Evolutionary conservation across 1,140 invertebrate species (phyloP).

Genomic region (Papilio helenus): DNA sequence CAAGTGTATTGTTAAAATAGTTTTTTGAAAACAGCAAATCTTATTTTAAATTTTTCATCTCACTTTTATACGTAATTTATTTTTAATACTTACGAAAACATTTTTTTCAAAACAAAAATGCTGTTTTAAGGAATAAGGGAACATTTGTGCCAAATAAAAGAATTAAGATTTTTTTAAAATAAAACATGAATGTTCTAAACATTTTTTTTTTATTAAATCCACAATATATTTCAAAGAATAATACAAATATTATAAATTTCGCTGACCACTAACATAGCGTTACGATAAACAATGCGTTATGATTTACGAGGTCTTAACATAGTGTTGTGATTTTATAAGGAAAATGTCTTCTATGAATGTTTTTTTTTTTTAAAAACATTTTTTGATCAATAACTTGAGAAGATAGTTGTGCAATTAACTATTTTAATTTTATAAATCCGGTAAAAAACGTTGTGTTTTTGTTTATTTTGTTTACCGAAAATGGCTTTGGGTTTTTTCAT

Average conservation of each 20-base stretch:
- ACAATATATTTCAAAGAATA: constrained; percentile 82
- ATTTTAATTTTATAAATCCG: constrained; percentile 26
- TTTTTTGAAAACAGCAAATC: no score
- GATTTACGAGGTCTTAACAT: constrained; percentile 61
- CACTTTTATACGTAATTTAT: no score
- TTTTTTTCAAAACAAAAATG: not conserved
- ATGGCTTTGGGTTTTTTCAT: no score
- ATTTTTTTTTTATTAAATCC: constrained; percentile 81
- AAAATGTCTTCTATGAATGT: constrained; percentile 54
- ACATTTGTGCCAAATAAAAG: not conserved
- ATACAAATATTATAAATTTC: constrained; percentile 81
- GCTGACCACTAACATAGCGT: constrained; percentile 71
- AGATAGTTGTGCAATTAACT: constrained; percentile 55
- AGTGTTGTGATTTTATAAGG: constrained; percentile 59
- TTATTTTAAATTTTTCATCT: no score
- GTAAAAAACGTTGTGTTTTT: no score
- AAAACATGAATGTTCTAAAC: constrained; percentile 70
- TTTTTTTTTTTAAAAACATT: constrained; percentile 47
- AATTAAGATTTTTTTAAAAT: constrained; percentile 44
- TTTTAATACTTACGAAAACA: no score
- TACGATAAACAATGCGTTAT: constrained; percentile 66
- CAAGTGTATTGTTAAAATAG: no score
- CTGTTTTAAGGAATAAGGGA: not conserved
- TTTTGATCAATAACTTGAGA: constrained; percentile 42
- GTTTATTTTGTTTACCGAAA: no score